Evolutionary conservation across 2,888 invertebrate genomes (phyloP).

Genomic region (Xanthostigma xanthostigma): DNA sequence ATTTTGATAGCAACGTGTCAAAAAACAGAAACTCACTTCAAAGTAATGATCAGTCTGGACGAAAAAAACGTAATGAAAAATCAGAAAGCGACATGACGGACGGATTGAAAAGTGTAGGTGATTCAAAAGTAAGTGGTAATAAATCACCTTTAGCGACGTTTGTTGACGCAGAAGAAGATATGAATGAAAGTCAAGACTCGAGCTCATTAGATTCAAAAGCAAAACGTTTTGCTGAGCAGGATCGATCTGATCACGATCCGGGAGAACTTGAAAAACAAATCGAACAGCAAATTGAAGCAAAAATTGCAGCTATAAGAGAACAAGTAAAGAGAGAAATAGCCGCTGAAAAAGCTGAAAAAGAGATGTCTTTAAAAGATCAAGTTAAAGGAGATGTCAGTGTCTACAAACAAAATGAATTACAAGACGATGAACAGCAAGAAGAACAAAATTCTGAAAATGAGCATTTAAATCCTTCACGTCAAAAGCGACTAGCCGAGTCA

Average conservation of each 20-base stretch:
- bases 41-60: too few relatives aligned
- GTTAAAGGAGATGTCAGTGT: neutral
- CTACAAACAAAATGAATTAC: neutral
- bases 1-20: neutral
- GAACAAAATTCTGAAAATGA: constrained; percentile 1
- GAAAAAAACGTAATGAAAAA: constrained; percentile 1
- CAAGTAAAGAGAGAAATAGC: constrained; percentile 26
- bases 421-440: neutral
- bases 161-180: constrained; percentile 10
- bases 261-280: constrained; percentile 19
- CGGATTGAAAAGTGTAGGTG: constrained; percentile 18
- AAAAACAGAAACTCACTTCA: too few relatives aligned
- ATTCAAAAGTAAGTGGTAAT: constrained; percentile 19
- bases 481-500: too few relatives aligned
- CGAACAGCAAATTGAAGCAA: constrained; percentile 24
- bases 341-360: constrained; percentile 5
- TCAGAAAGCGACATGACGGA: constrained; percentile 15
- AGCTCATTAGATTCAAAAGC: constrained; percentile 2
- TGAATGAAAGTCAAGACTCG: constrained; percentile 7
- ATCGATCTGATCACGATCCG: constrained; percentile 6
- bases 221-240: constrained; percentile 12
- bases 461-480: neutral
- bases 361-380: neutral
- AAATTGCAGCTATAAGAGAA: constrained; percentile 26
- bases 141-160: constrained; percentile 17